phyloP scores from a whole-genome alignment of 2,797 vertebrate genomes.

The Artibeus lituratus region DNA sequence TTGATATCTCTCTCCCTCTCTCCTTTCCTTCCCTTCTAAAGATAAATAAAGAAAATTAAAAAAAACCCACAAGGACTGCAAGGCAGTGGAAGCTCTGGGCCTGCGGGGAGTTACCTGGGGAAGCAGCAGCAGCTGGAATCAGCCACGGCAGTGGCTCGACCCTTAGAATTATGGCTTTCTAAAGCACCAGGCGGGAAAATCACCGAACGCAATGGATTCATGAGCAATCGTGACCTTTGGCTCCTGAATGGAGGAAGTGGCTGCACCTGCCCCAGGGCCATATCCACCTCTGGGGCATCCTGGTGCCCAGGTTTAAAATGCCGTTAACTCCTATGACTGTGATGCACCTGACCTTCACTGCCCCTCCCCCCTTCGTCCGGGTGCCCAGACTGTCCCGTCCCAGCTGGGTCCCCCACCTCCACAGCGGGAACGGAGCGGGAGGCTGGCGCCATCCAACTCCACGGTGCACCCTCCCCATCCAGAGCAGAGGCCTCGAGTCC shows the following conservation, averaged over 20 bases:
- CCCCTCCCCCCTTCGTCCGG: too few species aligned
- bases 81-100: background rate
- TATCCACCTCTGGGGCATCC: background rate
- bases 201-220: background rate
- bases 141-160: too few species aligned
- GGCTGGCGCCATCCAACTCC: background rate
- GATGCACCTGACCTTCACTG: too few species aligned
- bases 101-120: background rate
- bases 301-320: background rate
- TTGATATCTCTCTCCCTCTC: too few species aligned
- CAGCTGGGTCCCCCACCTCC: too few species aligned
- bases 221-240: background rate
- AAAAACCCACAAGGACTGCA: too few species aligned
- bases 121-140: background rate
- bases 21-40: too few species aligned
- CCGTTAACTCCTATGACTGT: background rate
- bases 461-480: background rate
- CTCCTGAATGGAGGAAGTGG: background rate
- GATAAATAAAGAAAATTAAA: too few species aligned
- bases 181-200: background rate
- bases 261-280: background rate
- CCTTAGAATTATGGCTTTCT: background rate
- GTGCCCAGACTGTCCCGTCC: background rate
- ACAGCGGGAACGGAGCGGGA: background rate
- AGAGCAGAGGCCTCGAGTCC: background rate